Evolutionary conservation across 2,888 invertebrate species (phyloP).

Genomic region (Drosophila pseudotalamancana): DNA sequence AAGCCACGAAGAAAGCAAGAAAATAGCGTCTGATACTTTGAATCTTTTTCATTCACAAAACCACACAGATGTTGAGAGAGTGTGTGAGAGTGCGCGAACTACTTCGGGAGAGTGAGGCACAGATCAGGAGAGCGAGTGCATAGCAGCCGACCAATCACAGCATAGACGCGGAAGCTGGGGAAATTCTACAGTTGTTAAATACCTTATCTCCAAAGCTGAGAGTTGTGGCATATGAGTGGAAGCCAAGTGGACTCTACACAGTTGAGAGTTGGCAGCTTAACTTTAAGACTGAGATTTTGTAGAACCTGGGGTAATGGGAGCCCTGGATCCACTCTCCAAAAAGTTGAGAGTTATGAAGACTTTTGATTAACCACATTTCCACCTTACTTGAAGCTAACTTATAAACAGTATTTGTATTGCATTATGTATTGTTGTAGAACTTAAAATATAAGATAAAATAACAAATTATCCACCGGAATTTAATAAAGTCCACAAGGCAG

Average conservation of each 20-base stretch:
- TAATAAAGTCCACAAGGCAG: neutral
- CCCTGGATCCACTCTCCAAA: constrained; percentile 4
- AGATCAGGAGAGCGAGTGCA: constrained; percentile 4
- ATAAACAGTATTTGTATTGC: too few species aligned
- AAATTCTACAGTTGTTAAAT: constrained; percentile 39
- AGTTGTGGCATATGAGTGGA: constrained; percentile 31
- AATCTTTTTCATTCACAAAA: constrained; percentile 69
- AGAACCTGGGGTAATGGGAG: constrained; percentile 27
- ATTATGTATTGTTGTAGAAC: neutral
- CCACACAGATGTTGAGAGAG: constrained; percentile 3
- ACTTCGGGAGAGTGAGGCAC: constrained; percentile 11
- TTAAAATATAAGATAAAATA: neutral
- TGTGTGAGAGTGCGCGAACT: neutral
- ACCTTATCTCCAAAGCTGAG: constrained; percentile 28
- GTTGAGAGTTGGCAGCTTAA: constrained; percentile 18
- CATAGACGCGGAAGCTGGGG: constrained; percentile 36
- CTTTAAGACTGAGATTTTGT: constrained; percentile 28
- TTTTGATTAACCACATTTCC: neutral
- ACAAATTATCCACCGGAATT: neutral
- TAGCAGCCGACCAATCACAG: constrained; percentile 61
- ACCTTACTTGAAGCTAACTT: neutral
- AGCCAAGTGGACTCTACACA: constrained; percentile 22
- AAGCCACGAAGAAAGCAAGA: constrained; percentile 57
- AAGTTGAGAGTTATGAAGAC: constrained; percentile 14
- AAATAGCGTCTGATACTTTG: constrained; percentile 30